Base-by-base conservation (phyloP, 2,888 invertebrate species). In the Spilosoma lubricipeda region DNA sequence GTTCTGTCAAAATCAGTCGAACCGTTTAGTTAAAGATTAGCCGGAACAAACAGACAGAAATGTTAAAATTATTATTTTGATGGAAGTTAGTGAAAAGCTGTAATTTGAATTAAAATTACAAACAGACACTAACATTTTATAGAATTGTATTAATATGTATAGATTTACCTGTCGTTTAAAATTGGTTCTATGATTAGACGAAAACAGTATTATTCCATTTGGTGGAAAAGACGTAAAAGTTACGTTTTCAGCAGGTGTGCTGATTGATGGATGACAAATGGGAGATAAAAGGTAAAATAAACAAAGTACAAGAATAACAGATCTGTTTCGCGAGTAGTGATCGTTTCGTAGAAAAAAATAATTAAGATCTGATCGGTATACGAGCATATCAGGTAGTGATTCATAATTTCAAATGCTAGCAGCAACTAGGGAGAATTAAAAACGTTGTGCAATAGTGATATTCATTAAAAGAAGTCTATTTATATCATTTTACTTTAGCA, bases 201-300 rank as follows among this genome's bases (percentile, higher is more conserved):
- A 30, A 63, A 63, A 63, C 59, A 27, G 36, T 48, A n/a, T 3
- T 23, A 67, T 15, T 45, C 65, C 45, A 74, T 79, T 52, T 83
- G 81, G 81, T 48, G 27, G 8, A 67, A 70, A 45, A 42, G 59
- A n/a, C 68, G 76, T 85, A 56, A 77, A 77, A 64, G 67, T 72
- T 70, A 67, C 48, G 67, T 66, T 71, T 74, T 59, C 64, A 78
- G 67, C 85, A 82, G 85, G 79, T 78, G 80, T 75, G 80, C 67
- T 64, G 82, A 78, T 78, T 66, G 84, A 80, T 74, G 66, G 75
- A 75, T 78, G 79, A 79, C 75, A 75, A 82, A 84, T 82, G 73
- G 70, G 39, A 76, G 72, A 82, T 85, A 73, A 84, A 84, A 80
- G 63, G 63, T 30, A 42, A 42, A 78, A 66, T 67, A 75, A 72